These are phyloP conservation scores for Thalassoma bifasciatum DNA, from an alignment of 2,113 vertebrate genomes.

Conservation along the genomic window DNA sequence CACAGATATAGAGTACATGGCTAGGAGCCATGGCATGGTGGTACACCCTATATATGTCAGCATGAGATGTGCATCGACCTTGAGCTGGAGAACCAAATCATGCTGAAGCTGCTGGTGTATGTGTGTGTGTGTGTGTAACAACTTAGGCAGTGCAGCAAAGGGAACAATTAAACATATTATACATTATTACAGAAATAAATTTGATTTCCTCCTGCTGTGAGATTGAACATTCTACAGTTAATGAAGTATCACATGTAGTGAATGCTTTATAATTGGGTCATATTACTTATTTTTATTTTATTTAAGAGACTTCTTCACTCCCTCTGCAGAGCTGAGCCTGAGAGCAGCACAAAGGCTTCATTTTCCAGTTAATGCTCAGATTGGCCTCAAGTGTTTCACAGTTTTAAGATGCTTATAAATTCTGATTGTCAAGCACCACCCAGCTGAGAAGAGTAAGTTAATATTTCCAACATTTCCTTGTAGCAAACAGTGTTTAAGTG, in stretches of 20 bases:
- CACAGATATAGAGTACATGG: conserved; percentile 7
- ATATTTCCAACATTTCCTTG: neutral
- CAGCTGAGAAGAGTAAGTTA: neutral
- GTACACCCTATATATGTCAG: conserved; percentile 47
- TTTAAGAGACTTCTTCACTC: neutral
- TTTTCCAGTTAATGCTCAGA: neutral
- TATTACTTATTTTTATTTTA: neutral
- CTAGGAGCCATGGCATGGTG: conserved; percentile 19
- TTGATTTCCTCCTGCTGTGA: neutral
- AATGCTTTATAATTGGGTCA: neutral
- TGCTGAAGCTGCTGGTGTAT: neutral
- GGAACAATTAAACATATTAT: neutral
- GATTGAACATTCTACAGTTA: neutral
- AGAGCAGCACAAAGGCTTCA: neutral
- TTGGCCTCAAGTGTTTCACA: neutral
- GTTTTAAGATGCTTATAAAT: neutral
- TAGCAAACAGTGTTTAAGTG: neutral
- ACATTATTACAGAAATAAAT: neutral
- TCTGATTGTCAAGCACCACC: neutral
- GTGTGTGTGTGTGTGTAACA: conserved; percentile 19
- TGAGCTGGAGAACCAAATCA: conserved; percentile 29
- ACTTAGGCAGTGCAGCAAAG: conserved; percentile 6
- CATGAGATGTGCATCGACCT: conserved; percentile 50
- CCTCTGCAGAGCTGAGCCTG: neutral
- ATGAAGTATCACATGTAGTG: neutral